Conservation (phyloP, 2,113 vertebrate genomes). For the Haemorhous mexicanus region DNA sequence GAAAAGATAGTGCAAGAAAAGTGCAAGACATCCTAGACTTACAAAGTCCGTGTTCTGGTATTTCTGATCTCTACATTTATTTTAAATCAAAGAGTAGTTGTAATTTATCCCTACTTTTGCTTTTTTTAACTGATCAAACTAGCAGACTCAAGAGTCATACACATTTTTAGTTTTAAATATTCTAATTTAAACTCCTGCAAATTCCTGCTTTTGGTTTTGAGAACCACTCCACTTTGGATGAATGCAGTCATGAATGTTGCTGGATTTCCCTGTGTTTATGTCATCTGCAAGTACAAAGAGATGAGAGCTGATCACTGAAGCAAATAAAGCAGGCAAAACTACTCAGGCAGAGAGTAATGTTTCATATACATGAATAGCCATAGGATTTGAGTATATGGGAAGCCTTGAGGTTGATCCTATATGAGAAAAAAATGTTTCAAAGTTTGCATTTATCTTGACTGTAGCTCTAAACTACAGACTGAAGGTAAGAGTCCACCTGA, state of each 20-base stretch:
- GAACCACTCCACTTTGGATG: not conserved
- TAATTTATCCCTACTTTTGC: not conserved
- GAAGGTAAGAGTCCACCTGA: not conserved
- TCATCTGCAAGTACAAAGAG: not conserved
- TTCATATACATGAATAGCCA: not conserved
- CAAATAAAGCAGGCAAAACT: not conserved
- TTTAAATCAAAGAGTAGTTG: not conserved
- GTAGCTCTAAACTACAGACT: not conserved
- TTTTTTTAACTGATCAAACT: not conserved
- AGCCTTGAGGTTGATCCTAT: not conserved
- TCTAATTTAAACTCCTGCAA: not conserved
- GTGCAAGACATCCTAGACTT: not conserved
- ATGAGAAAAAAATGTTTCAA: not conserved
- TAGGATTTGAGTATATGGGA: not conserved
- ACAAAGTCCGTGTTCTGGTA: not conserved
- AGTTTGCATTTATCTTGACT: not conserved
- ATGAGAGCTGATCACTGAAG: not conserved
- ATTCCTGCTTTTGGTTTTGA: not conserved
- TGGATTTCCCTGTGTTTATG: not conserved
- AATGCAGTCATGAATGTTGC: not conserved
- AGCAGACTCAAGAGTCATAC: not conserved
- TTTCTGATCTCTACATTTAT: not conserved
- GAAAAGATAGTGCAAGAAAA: not conserved
- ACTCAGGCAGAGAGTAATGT: not conserved
- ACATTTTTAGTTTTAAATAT: not conserved